These are phyloP conservation scores for Epistrophella euchroma DNA, from an alignment of 2,888 invertebrate species.

Conservation along the genomic window DNA sequence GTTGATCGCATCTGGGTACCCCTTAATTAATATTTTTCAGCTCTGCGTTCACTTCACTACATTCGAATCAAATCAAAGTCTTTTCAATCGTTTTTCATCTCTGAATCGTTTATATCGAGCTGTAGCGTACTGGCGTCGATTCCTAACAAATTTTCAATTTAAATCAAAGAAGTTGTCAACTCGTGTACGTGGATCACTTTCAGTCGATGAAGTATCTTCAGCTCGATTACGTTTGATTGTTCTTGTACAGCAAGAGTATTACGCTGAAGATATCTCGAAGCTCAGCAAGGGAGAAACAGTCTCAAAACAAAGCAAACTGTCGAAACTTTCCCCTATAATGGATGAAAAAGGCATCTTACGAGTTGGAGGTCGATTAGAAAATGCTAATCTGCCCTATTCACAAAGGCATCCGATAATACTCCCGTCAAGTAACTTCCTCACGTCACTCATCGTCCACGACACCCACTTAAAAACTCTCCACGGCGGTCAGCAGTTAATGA, in stretches of 20 bases:
- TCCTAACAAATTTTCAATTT: slow-evolving; percentile 1
- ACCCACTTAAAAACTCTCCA: not conserved
- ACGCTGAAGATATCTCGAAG: not conserved
- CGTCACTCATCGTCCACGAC: not conserved
- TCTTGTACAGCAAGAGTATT: not conserved
- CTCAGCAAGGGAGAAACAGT: not conserved
- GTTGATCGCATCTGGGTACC: slow-evolving; percentile 13
- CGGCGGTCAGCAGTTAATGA: not conserved
- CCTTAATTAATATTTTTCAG: slow-evolving; percentile 35
- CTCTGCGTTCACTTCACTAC: slow-evolving; percentile 40
- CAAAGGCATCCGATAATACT: not conserved
- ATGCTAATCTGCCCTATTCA: not conserved
- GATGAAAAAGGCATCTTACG: not conserved
- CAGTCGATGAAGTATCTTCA: no score
- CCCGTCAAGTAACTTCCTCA: not conserved
- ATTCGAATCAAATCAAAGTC: slow-evolving; percentile 11
- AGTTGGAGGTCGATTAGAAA: not conserved
- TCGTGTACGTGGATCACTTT: not conserved
- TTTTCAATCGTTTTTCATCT: slow-evolving; percentile 4
- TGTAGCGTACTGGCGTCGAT: slow-evolving; percentile 28
- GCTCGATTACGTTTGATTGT: not conserved
- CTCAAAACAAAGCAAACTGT: no score
- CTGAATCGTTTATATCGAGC: slow-evolving; percentile 2
- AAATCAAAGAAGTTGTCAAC: not conserved
- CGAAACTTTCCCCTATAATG: not conserved